Evolutionary conservation across 2,113 vertebrate genomes (phyloP).

Genomic region (Tichodroma muraria): DNA sequence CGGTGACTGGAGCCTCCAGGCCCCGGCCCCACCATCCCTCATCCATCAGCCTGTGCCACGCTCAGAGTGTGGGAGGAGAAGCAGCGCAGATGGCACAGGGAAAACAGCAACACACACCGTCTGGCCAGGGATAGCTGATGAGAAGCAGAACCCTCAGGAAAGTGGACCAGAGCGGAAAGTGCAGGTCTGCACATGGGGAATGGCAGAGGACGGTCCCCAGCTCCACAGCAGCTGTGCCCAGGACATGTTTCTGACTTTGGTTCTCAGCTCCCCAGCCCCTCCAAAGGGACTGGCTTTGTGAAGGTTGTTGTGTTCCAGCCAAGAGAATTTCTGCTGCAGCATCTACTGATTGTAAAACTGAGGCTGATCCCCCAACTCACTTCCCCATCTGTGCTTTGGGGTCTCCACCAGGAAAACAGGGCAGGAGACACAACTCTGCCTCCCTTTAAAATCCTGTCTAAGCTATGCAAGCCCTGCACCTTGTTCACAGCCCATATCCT

Average conservation of each 20-base stretch:
- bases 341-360: background rate
- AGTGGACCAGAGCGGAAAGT: background rate
- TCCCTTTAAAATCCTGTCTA: background rate
- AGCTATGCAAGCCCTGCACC: background rate
- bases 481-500: background rate
- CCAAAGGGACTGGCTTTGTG: background rate
- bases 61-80: background rate
- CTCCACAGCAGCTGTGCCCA: background rate
- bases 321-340: background rate
- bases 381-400: background rate
- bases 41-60: background rate
- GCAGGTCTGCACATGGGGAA: background rate
- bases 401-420: background rate
- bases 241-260: accelerated
- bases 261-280: background rate
- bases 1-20: background rate
- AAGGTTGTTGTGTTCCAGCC: background rate
- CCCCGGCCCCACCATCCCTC: background rate
- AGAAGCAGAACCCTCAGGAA: background rate
- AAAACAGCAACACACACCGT: background rate
- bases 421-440: background rate
- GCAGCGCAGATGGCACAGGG: background rate
- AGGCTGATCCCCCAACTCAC: background rate
- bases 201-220: background rate
- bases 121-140: background rate